phyloP scores from a whole-genome alignment of 2,888 invertebrate species.

The Drosophila demipolita region DNA sequence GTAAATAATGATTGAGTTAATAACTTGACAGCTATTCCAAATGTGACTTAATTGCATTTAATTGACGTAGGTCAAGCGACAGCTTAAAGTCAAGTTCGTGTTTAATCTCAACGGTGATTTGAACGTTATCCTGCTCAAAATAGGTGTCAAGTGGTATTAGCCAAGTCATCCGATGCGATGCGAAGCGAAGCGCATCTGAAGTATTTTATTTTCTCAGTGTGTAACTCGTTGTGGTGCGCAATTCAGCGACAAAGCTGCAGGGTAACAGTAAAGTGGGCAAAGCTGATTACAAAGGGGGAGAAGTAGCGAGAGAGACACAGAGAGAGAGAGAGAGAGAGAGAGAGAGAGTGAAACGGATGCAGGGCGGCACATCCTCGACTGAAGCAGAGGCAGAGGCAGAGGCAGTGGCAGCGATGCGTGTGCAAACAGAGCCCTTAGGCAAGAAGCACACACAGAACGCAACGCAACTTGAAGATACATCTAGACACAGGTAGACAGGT shows the following conservation, averaged over 20 bases:
- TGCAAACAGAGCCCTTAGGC: slow-evolving; percentile 60
- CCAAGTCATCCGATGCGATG: slow-evolving; percentile 48
- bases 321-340: slow-evolving; percentile 6
- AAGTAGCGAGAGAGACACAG: slow-evolving; percentile 5
- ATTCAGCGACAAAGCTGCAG: slow-evolving; percentile 31
- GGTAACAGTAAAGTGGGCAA: slow-evolving; percentile 43
- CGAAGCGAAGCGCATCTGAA: slow-evolving; percentile 14
- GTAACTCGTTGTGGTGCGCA: slow-evolving; percentile 37
- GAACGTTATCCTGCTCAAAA: slow-evolving; percentile 27
- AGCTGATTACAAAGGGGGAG: slow-evolving; percentile 11
- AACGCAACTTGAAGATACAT: slow-evolving; percentile 66
- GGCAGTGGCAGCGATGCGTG: slow-evolving; percentile 59
- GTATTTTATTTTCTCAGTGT: slow-evolving; percentile 11
- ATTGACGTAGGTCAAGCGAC: slow-evolving; percentile 21
- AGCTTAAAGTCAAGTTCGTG: slow-evolving; percentile 33
- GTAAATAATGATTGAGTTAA: too few species aligned
- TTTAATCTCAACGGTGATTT: slow-evolving; percentile 28
- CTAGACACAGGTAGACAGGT: slow-evolving; percentile 53
- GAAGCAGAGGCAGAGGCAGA: slow-evolving; percentile 27
- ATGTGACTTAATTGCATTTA: slow-evolving; percentile 29
- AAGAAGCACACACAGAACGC: slow-evolving; percentile 45
- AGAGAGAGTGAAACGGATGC: slow-evolving; percentile 3
- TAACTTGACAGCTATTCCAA: neutral
- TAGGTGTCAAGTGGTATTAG: slow-evolving; percentile 69
- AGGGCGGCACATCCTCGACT: slow-evolving; percentile 3